phyloP scores from a whole-genome alignment of 2,888 invertebrate genomes.

The Melikaiella ostensackeni region DNA sequence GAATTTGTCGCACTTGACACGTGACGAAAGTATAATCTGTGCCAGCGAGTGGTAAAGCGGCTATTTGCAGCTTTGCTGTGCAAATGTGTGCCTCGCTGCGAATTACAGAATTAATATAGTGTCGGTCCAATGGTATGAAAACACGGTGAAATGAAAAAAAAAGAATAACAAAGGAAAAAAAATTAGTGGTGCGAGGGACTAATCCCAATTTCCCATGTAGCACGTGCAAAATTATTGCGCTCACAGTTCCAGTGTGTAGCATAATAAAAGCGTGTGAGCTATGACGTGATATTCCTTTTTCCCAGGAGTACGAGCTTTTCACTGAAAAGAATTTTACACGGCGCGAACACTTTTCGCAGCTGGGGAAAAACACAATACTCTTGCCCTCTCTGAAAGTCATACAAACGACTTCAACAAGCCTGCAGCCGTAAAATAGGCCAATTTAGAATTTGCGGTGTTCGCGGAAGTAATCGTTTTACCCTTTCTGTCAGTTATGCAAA shows the following conservation, averaged over 20 bases:
- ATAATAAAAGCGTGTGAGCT: constrained; percentile 55
- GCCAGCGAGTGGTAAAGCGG: constrained; percentile 5
- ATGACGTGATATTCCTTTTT: constrained; percentile 45
- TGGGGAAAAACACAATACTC: constrained; percentile 28
- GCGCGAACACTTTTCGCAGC: constrained; percentile 22
- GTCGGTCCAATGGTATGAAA: constrained; percentile 9
- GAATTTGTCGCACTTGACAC: not conserved
- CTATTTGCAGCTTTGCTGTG: constrained; percentile 21
- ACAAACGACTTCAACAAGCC: constrained; percentile 28
- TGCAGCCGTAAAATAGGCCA: constrained; percentile 35
- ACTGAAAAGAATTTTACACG: constrained; percentile 31
- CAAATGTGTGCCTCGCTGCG: constrained; percentile 6
- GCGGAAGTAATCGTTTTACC: constrained; percentile 2
- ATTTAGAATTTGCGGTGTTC: constrained; percentile 36
- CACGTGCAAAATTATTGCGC: constrained; percentile 57
- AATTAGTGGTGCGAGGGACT: constrained; percentile 39
- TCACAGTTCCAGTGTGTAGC: constrained; percentile 52
- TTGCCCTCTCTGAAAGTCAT: constrained; percentile 26
- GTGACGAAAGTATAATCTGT: constrained; percentile 24
- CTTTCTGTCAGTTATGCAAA: not conserved
- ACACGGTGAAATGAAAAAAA: not conserved
- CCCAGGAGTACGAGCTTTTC: constrained; percentile 32
- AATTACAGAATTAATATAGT: constrained; percentile 37
- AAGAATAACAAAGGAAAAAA: not conserved
- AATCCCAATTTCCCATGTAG: constrained; percentile 51